phyloP scores from a whole-genome alignment of 2,797 vertebrate genomes.

The Salmo trutta region DNA sequence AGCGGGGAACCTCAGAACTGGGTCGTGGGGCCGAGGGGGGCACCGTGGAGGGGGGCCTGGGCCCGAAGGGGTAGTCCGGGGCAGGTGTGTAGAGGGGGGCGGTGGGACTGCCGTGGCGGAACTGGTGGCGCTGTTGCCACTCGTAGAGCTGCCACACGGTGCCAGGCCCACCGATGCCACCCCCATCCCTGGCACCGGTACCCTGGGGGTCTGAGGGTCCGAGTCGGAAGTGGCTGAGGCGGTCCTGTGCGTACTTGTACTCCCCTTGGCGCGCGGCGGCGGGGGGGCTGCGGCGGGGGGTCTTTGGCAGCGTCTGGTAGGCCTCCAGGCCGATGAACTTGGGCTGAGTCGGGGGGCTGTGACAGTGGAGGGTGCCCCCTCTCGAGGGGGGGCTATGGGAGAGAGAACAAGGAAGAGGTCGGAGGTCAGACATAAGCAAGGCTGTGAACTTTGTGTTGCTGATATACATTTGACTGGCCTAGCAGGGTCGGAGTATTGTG shows the following conservation, averaged over 20 bases:
- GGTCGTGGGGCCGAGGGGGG: conserved; percentile 78
- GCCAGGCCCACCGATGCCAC: conserved; percentile 79
- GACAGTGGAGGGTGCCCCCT: conserved; percentile 83
- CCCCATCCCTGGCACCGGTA: conserved; percentile 46
- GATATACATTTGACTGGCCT: not conserved
- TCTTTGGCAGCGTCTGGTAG: conserved; percentile 90
- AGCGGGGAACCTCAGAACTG: conserved; percentile 82
- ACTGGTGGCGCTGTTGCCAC: conserved; percentile 96
- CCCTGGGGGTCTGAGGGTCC: conserved; percentile 74
- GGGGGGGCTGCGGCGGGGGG: conserved; percentile 79
- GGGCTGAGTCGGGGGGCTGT: conserved; percentile 79
- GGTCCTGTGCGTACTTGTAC: conserved; percentile 95
- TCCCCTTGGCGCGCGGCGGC: conserved; percentile 79
- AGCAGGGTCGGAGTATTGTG: not conserved
- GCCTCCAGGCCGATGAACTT: conserved; percentile 74
- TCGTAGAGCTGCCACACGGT: conserved; percentile 92
- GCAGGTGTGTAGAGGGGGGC: conserved; percentile 84
- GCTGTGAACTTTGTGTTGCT: not conserved
- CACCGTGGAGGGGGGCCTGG: conserved; percentile 82
- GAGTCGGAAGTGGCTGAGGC: conserved; percentile 90
- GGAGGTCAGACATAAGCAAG: not conserved
- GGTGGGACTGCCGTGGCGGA: conserved; percentile 91
- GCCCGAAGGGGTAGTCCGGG: conserved; percentile 83
- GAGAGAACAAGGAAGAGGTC: not conserved
- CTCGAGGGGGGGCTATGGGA: conserved; percentile 63